Conservation (phyloP, 2,888 invertebrate species). For the Hydropsyche betteni region DNA sequence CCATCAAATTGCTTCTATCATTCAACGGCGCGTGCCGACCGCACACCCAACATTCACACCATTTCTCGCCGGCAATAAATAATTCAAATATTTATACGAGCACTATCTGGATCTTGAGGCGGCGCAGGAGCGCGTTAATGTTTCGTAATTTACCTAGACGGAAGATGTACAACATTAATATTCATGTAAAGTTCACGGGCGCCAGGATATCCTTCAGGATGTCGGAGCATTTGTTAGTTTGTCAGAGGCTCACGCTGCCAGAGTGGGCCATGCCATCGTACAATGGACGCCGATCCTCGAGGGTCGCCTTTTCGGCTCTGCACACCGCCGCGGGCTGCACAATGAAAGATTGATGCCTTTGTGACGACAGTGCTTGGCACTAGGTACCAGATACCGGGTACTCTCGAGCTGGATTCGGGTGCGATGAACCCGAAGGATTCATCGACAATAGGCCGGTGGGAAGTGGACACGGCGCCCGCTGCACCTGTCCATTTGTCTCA, state of each 20-base stretch:
- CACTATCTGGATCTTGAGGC: background rate
- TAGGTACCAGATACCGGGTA: background rate
- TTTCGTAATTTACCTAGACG: constrained; percentile 45
- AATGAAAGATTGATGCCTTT: constrained; percentile 46
- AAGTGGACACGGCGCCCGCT: background rate
- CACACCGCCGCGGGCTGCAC: constrained; percentile 19
- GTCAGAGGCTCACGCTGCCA: background rate
- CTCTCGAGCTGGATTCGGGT: background rate
- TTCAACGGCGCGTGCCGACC: no score
- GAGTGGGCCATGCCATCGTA: constrained; percentile 32
- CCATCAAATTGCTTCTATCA: no score
- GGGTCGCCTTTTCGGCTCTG: constrained; percentile 17
- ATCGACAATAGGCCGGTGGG: constrained; percentile 9
- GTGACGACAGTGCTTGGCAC: constrained; percentile 11
- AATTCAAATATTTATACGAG: no score
- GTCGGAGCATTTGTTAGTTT: constrained; percentile 42
- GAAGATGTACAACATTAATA: constrained; percentile 48
- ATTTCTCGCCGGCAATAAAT: no score
- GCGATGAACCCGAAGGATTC: constrained; percentile 24
- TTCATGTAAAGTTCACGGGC: constrained; percentile 48
- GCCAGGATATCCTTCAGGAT: constrained; percentile 49
- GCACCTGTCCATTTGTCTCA: constrained; percentile 2
- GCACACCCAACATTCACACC: no score
- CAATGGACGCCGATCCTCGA: constrained; percentile 38
- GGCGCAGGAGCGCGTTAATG: constrained; percentile 24